A percentile compares a stretch with the other conserved stretches of the same genome.
Conservation (phyloP, 1,140 invertebrate species). For the Bombus haemorrhoidalis region DNA sequence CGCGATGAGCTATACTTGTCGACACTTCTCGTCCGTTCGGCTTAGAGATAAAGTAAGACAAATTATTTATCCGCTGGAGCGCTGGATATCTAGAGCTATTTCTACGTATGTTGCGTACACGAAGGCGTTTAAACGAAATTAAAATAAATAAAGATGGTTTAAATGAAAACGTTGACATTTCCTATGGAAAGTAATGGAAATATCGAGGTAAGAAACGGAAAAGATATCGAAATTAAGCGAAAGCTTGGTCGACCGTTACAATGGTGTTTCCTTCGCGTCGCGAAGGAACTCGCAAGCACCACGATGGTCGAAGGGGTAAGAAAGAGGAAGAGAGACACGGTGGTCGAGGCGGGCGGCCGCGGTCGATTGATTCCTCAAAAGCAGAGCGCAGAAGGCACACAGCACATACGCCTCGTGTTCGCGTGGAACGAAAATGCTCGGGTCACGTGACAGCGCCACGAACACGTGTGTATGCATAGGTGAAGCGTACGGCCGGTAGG, state of each 20-base stretch:
- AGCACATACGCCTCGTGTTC: conserved; percentile 39
- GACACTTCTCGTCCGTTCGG: background rate
- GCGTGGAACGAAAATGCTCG: conserved; percentile 64
- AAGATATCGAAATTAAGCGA: no score
- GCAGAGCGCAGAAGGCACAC: conserved; percentile 11
- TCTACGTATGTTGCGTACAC: rapidly evolving
- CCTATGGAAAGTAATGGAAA: no score
- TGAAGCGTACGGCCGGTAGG: conserved; percentile 51
- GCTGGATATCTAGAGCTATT: rapidly evolving
- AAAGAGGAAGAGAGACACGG: background rate
- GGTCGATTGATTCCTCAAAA: conserved; percentile 62
- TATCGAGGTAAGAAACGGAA: no score
- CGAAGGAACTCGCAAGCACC: no score
- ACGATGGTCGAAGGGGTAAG: background rate
- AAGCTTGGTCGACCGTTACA: no score
- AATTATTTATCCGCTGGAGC: background rate
- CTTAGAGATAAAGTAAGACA: no score
- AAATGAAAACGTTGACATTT: no score
- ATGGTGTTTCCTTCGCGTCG: background rate
- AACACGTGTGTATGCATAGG: conserved; percentile 61
- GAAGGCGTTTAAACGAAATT: no score
- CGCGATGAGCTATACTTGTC: background rate
- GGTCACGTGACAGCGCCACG: conserved; percentile 60
- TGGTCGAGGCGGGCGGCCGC: background rate
- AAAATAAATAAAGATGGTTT: rapidly evolving